A percentile compares a stretch with the other conserved stretches of the same genome.
phyloP scores from a whole-genome alignment of 2,888 invertebrate genomes.

The Mythimna albipuncta region DNA sequence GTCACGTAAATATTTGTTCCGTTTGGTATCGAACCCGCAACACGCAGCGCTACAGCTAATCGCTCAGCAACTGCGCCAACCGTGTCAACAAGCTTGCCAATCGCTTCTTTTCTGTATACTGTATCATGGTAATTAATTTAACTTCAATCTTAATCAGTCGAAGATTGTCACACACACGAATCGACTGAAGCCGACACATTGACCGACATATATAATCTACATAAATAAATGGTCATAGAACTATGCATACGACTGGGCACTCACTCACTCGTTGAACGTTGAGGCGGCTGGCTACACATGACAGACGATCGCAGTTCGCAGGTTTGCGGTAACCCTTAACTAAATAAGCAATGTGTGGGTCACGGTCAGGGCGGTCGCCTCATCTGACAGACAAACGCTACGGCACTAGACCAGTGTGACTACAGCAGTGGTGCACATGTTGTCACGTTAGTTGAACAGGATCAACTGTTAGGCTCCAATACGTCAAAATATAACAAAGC shows the following conservation, averaged over 20 bases:
- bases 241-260: neutral
- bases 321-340: constrained; percentile 8
- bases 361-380: constrained; percentile 53
- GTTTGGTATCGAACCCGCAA: neutral
- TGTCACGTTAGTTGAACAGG: neutral
- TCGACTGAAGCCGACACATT: neutral
- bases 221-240: neutral
- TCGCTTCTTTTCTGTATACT: neutral
- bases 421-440: neutral
- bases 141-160: neutral
- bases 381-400: neutral
- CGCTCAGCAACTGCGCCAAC: neutral
- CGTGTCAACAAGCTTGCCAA: neutral
- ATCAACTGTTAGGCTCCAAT: neutral
- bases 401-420: neutral
- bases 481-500: too few relatives aligned
- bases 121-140: neutral
- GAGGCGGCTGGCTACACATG: neutral
- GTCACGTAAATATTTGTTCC: neutral
- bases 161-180: neutral
- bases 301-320: neutral
- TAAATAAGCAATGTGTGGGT: constrained; percentile 32
- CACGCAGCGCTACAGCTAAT: neutral
- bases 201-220: neutral
- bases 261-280: neutral